Evolutionary conservation across 92 coral and sea anemone species (phyloP), one percentile per base, ranked within the genome.

Genomic region (Heteractis magnifica): DNA sequence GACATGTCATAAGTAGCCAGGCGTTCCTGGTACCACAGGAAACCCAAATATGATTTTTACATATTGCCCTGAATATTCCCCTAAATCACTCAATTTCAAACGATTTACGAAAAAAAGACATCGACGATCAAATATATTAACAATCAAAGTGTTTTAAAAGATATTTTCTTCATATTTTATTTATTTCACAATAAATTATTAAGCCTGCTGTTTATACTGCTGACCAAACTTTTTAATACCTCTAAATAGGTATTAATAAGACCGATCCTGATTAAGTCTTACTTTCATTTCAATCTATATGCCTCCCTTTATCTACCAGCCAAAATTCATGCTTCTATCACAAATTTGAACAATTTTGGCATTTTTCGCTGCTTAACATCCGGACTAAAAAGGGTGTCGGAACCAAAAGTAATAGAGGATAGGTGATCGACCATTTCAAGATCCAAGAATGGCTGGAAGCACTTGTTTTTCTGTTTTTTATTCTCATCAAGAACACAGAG

Each of bases 291-390:
- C 14, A 7, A 20, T 78, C 71, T 56, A 53, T 41, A 60, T 78
- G n/a, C n/a, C 12, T 8, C 15, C 52, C 9, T 20, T 12, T 78
- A 34, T 60, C 51, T 78, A 78, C 34, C n/a, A 14, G 8, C 11
- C 4, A 78, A 78, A 78, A 13, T 52, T 78, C 15, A 41, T 78
- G 51, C 70, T 78, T 78, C 51, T 55, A 77, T 77, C 81, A 77
- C 81, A 13, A 77, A 78, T 78, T 78, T 78, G 82, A 78, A 78
- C 82, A 78, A 78, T 56, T 1, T 60, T 26, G 51, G 49, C 18
- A 41, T n/a, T 78, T 75, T 75, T 75, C 16, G 79, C 4, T 75
- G 56, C 56, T 75, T 75, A 75, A 48, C 79, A 6, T 49, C 79
- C 79, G 56, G 79, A 75, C 79, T 75, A 75, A n/a, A n/a, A n/a